Evolutionary conservation across 1,140 invertebrate genomes (phyloP).

Genomic region (Oedothorax gibbosus): DNA sequence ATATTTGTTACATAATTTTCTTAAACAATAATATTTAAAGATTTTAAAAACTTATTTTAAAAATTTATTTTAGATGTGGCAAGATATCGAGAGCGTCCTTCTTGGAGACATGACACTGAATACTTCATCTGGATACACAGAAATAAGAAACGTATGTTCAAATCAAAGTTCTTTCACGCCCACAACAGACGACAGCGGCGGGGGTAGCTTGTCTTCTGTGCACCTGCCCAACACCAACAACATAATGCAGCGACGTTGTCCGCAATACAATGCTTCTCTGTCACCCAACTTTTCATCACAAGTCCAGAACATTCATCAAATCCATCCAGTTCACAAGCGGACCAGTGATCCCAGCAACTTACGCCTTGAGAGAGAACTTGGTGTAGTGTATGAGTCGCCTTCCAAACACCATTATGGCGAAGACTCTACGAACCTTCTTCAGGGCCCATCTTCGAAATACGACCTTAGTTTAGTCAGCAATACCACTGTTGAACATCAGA

Average conservation of each 20-base stretch:
- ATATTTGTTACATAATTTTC: no score
- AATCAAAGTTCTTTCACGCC: conserved; percentile 48
- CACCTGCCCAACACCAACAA: not conserved
- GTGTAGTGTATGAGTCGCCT: conserved; percentile 18
- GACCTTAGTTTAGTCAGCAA: conserved; percentile 25
- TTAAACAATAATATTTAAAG: not conserved
- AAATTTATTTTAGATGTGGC: conserved; percentile 63
- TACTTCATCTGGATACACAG: conserved; percentile 38
- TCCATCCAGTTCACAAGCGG: conserved; percentile 36
- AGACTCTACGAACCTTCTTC: conserved; percentile 35
- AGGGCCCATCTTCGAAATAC: conserved; percentile 14
- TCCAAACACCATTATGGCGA: conserved; percentile 37
- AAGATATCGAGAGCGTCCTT: conserved; percentile 64
- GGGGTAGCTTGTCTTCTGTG: conserved; percentile 31
- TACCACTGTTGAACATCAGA: conserved; percentile 42
- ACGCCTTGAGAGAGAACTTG: conserved; percentile 31
- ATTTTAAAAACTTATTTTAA: not conserved
- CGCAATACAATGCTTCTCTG: conserved; percentile 9
- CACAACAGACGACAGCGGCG: conserved; percentile 42
- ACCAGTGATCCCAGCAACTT: not conserved
- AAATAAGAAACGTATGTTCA: conserved; percentile 29
- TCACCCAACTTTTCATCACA: conserved; percentile 41
- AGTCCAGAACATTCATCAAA: conserved; percentile 23
- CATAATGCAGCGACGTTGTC: conserved; percentile 28
- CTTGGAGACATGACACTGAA: conserved; percentile 53